Evolutionary conservation across 2,797 vertebrate genomes (phyloP), one percentile per base, ranked within the genome.

Genomic region (Thripadectes ignobilis): DNA sequence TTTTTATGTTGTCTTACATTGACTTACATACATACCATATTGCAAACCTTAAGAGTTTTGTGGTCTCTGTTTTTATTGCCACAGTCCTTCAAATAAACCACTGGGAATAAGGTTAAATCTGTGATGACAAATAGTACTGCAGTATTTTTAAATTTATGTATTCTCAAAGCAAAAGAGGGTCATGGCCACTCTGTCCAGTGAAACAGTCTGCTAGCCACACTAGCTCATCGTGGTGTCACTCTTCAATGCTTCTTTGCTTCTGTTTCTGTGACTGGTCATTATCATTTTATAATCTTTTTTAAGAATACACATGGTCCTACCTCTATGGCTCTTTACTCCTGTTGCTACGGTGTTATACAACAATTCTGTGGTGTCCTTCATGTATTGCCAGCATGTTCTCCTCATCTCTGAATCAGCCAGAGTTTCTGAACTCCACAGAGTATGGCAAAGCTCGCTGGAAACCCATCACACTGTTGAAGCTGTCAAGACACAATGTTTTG

Each of bases 51-150:
- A 20, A 20, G 0, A 32, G 34, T 74, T 93, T 58, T 39, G 18
- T 81, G n/a, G 34, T 88, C 24, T 87, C 5, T 34, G 45, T 59
- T 89, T 77, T 86, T 48, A 19, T n/a, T 83, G 27, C 32, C 17
- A 18, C 30, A 48, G 16, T 52, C 39, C 43, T 93, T 94, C 66
- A 93, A 23, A 66, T 65, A 71, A 89, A 83, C 80, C 69, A 54
- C 3, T 62, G 29, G 14, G 54, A 93, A 55, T 83, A 85, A 72
- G 13, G 4, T 57, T 83, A 68, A 67, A 58, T 73, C 46, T 86
- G 5, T 72, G 51, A 41, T 76, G 49, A 52, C 65, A 46, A 61
- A 79, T 32, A 72, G 26, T 46, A 41, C 27, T 72, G 20, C 1
- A 1, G 4, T 72, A 15, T 77, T 87, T 94, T 75, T 24, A 61